A percentile compares a stretch with the other conserved stretches of the same genome.
Evolutionary conservation across 1,140 invertebrate species (phyloP).

Genomic region (Pectinophora gossypiella): DNA sequence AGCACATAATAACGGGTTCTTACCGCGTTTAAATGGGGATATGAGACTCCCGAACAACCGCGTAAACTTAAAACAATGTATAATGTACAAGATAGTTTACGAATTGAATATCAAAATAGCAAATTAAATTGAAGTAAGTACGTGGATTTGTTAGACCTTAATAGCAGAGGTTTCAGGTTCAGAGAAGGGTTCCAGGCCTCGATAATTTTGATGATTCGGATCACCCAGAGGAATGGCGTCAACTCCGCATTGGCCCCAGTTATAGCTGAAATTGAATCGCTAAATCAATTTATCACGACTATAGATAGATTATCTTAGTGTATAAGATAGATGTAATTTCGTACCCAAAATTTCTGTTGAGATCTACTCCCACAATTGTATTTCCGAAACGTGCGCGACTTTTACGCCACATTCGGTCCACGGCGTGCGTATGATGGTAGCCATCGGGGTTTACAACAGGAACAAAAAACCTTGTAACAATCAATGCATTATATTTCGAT

Average conservation of each 20-base stretch:
- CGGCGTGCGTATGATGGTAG: constrained; percentile 78
- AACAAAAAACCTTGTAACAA: constrained; percentile 82
- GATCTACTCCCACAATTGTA: constrained; percentile 78
- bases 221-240: constrained; percentile 84
- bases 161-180: constrained; percentile 92
- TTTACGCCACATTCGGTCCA: constrained; percentile 84
- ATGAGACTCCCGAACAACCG: no score
- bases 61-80: no score
- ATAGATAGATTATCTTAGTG: background rate
- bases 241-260: constrained; percentile 78
- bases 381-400: constrained; percentile 71
- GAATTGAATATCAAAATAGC: no score
- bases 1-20: no score
- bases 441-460: constrained; percentile 85
- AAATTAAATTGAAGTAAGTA: no score
- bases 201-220: constrained; percentile 91
- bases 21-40: no score
- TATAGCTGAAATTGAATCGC: constrained; percentile 63
- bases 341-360: constrained; percentile 80
- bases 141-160: constrained; percentile 33
- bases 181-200: constrained; percentile 89
- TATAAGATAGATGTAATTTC: background rate
- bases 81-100: no score
- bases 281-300: background rate
- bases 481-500: no score